A percentile compares a stretch with the other conserved stretches of the same genome.
Conservation (phyloP, 2,113 vertebrate genomes). For the Solea solea region DNA sequence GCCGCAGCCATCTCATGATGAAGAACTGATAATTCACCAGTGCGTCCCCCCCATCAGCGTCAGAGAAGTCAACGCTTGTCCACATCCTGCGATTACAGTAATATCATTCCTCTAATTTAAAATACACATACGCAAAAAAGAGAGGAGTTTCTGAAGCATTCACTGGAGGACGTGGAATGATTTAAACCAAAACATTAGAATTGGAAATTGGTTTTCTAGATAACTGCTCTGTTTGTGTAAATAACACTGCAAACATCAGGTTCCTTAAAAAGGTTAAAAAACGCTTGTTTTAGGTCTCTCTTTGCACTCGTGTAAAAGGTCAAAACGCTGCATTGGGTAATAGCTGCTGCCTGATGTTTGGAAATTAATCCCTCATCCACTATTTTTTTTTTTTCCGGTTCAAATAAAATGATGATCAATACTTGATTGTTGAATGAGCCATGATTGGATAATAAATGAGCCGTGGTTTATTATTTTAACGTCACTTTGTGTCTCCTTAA, state of each 20-base stretch:
- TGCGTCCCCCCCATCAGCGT: constrained; percentile 18
- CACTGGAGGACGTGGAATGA: background rate
- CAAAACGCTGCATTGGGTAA: no score
- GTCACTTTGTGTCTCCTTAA: background rate
- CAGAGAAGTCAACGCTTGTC: constrained; percentile 15
- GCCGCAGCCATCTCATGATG: constrained; percentile 20
- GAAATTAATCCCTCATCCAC: background rate
- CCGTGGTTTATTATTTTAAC: background rate
- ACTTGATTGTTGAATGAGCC: background rate
- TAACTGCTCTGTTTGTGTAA: constrained; percentile 5
- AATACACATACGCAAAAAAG: no score
- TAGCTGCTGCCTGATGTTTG: constrained; percentile 1
- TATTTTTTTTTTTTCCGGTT: constrained; percentile 6
- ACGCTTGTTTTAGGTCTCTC: background rate
- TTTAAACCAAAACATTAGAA: background rate
- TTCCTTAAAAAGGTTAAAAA: constrained; percentile 1
- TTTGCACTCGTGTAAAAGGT: background rate
- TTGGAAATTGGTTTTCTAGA: constrained; percentile 9
- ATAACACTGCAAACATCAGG: background rate
- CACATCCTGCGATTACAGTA: constrained; percentile 5
- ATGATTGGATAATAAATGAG: background rate
- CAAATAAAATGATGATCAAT: constrained; percentile 11
- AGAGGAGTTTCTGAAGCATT: background rate
- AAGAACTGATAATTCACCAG: constrained; percentile 17
- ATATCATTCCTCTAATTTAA: no score